Base-by-base conservation (phyloP, 2,888 invertebrate genomes). In the Uropetala carovei region DNA sequence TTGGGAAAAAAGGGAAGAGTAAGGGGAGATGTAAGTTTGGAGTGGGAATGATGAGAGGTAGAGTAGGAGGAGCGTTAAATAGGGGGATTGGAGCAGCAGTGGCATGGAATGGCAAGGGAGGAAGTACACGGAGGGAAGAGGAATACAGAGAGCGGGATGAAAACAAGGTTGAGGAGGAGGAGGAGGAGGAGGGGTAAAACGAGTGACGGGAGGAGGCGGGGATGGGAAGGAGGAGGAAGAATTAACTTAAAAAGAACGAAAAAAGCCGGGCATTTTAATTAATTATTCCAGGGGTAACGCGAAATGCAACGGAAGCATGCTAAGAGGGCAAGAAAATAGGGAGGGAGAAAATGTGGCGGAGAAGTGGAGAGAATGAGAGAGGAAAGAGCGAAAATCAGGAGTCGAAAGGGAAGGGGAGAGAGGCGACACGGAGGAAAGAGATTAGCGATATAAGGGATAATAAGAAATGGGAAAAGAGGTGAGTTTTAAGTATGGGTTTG, bases 231-330 rank as follows among this genome's bases (percentile, higher is more conserved):
- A 59, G 60, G 59, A 60, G 89, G 60, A 89, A 64, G 89, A 89
- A 89, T 89, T 89, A 89, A 68, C 64, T 60, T 64, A 43, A 64
- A n/a, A 89, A 89, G 89, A 89, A 89, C 64, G 30, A 27, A 89
- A 89, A 89, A 89, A 43, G 89, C 64, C 18, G 18, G 89, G 89
- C 64, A 89, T 89, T 89, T 89, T 89, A 60, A 89, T 89, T 89
- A 89, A 89, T 89, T 89, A 89, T 68, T 89, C 68, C 89, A 18
- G 30, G 56, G 64, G 64, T 43, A 64, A 89, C 89, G 89, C n/a
- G 64, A 89, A 68, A 89, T 89, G 89, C 64, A 64, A 64, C 43
- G 68, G 89, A 89, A 64, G 89, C 64, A 89, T 64, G 64, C 43
- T 68, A 56, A 68, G 43, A 9, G 68, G 64, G 56, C 22, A 43